phyloP scores from a whole-genome alignment of 2,888 invertebrate species.

The Hipparchia sbordonii region DNA sequence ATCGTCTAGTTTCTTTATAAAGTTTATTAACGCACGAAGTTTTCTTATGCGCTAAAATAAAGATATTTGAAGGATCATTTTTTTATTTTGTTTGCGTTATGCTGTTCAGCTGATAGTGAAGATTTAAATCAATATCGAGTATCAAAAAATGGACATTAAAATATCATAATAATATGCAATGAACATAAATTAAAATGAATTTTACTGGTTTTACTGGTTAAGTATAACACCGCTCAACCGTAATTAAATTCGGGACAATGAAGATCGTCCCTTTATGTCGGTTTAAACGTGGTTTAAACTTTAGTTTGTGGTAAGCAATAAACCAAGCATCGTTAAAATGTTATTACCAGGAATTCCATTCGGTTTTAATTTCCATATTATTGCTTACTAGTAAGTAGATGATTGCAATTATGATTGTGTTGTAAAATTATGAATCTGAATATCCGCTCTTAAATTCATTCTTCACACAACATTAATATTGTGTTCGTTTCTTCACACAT shows the following conservation, averaged over 20 bases:
- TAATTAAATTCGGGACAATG: conserved; percentile 5
- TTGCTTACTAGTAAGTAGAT: background rate
- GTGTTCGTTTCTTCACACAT: too few species aligned
- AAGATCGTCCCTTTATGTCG: conserved; percentile 14
- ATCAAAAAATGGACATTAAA: background rate
- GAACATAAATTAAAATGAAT: background rate
- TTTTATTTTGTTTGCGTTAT: too few species aligned
- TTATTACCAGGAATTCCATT: conserved; percentile 17
- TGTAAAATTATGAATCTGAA: too few species aligned
- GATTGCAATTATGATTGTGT: background rate
- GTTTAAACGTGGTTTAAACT: conserved; percentile 26
- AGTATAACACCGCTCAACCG: background rate
- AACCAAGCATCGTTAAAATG: conserved; percentile 22
- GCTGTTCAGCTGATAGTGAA: too few species aligned
- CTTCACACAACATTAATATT: too few species aligned
- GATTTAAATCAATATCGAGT: background rate
- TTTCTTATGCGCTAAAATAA: too few species aligned
- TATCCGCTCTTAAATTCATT: too few species aligned
- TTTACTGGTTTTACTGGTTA: background rate
- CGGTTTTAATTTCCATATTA: conserved; percentile 17
- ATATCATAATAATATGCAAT: background rate
- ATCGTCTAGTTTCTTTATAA: too few species aligned
- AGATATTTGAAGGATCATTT: too few species aligned
- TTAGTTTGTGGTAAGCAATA: conserved; percentile 24
- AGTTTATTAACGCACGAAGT: too few species aligned